Evolutionary conservation across 2,888 invertebrate genomes (phyloP).

Genomic region (Aelia acuminata): DNA sequence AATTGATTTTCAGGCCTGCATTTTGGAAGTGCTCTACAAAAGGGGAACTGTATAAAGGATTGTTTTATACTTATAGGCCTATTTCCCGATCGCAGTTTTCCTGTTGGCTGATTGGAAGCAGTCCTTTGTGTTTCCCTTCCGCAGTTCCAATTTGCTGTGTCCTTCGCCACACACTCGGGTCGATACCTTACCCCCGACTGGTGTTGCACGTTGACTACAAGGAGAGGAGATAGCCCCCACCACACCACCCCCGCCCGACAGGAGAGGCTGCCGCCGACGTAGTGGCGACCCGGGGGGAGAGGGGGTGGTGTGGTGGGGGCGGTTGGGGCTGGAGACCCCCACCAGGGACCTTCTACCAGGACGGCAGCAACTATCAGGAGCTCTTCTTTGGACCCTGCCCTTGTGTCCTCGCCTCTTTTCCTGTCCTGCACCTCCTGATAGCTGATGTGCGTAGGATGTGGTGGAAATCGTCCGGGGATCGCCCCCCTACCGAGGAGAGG

Average conservation of each 20-base stretch:
- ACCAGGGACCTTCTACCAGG: constrained; percentile 50
- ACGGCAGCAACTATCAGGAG: background rate
- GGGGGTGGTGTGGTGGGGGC: constrained; percentile 23
- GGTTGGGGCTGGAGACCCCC: constrained; percentile 50
- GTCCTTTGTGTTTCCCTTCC: background rate
- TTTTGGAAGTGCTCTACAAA: background rate
- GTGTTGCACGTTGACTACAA: too few species aligned
- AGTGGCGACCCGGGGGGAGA: background rate
- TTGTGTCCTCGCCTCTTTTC: background rate
- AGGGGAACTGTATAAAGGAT: background rate
- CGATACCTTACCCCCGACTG: background rate
- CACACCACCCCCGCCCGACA: background rate
- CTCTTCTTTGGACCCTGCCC: background rate
- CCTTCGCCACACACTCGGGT: background rate
- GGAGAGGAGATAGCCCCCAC: constrained; percentile 13
- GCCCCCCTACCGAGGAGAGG: background rate
- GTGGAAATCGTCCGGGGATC: background rate
- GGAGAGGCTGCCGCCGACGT: background rate
- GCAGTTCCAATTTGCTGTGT: background rate
- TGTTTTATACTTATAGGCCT: background rate
- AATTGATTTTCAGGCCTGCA: background rate
- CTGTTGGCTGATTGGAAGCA: background rate
- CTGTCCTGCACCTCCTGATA: background rate
- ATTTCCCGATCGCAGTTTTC: background rate
- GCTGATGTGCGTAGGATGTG: constrained; percentile 33